These are phyloP conservation scores for Epinephelus coioides DNA, from an alignment of 2,797 vertebrate genomes.

Conservation along the genomic window DNA sequence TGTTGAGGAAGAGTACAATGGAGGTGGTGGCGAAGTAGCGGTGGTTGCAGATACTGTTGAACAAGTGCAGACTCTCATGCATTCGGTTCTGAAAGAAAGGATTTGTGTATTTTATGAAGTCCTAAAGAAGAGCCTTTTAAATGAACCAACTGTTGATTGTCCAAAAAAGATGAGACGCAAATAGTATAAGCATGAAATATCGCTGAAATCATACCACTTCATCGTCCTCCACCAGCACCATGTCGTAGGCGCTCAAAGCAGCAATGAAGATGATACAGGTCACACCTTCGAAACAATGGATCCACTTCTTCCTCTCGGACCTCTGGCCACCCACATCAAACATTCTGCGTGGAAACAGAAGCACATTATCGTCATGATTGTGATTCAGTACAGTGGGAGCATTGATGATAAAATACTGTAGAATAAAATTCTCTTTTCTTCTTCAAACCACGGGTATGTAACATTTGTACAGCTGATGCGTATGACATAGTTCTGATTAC, in stretches of 20 bases:
- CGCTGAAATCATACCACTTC: conserved; percentile 91
- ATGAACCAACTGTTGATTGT: not conserved
- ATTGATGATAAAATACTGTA: not conserved
- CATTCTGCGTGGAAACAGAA: conserved; percentile 87
- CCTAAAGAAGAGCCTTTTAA: not conserved
- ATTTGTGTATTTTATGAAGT: not conserved
- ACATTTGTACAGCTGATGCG: too few species aligned
- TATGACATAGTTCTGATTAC: too few species aligned
- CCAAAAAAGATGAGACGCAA: not conserved
- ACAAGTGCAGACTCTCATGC: conserved; percentile 99
- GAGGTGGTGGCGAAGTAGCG: conserved; percentile 97
- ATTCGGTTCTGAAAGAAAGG: conserved; percentile 92
- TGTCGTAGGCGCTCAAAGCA: conserved; percentile 97
- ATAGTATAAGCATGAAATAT: not conserved
- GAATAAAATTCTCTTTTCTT: too few species aligned
- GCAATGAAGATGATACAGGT: conserved; percentile 99
- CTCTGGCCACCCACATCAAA: conserved; percentile 98
- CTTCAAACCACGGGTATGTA: too few species aligned
- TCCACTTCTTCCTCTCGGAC: conserved; percentile 99
- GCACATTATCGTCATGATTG: not conserved
- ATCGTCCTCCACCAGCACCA: conserved; percentile 99
- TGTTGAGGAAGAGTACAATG: conserved; percentile 99
- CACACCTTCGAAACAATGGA: conserved; percentile 98
- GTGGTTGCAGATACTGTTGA: conserved; percentile 99
- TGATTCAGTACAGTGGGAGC: not conserved